Conservation (phyloP, 2,797 vertebrate species). For the Denticeps clupeoides region DNA sequence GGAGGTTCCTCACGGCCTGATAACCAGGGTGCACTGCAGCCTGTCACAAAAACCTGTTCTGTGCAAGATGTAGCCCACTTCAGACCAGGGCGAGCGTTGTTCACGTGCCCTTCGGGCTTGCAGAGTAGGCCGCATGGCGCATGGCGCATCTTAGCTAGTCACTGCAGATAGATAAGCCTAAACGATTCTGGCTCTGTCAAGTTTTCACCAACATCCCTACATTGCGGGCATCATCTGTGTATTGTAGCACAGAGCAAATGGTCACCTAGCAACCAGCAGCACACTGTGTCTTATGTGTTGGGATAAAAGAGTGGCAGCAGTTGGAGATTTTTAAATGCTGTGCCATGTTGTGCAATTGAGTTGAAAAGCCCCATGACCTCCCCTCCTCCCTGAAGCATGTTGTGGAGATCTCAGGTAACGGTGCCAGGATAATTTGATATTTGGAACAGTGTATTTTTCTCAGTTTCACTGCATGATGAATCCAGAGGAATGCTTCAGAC, state of each 20-base stretch:
- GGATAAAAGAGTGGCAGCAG: slow-evolving; percentile 24
- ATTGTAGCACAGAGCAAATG: slow-evolving; percentile 28
- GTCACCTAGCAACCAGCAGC: slow-evolving; percentile 37
- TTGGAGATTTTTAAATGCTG: slow-evolving; percentile 17
- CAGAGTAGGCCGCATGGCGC: too few relatives aligned
- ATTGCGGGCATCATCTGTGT: slow-evolving; percentile 12
- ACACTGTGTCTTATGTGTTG: slow-evolving; percentile 21
- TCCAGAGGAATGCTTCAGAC: too few relatives aligned
- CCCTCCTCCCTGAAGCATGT: too few relatives aligned
- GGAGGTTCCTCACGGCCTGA: slow-evolving; percentile 25
- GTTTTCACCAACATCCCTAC: neutral
- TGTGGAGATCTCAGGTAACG: too few relatives aligned
- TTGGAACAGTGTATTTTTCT: too few relatives aligned
- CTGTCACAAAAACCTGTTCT: slow-evolving; percentile 16
- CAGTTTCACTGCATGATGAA: too few relatives aligned
- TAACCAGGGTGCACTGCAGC: slow-evolving; percentile 18
- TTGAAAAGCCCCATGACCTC: slow-evolving; percentile 5
- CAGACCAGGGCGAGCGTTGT: too few relatives aligned
- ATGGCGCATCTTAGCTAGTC: too few relatives aligned
- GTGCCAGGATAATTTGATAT: too few relatives aligned
- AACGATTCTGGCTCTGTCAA: too few relatives aligned
- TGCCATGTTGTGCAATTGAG: slow-evolving; percentile 4
- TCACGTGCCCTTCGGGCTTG: neutral
- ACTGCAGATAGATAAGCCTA: too few relatives aligned
- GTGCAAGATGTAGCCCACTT: slow-evolving; percentile 7